Evolutionary conservation across 2,113 vertebrate species (phyloP), one percentile per base, ranked within the genome.

Genomic region (Melierax canorus): DNA sequence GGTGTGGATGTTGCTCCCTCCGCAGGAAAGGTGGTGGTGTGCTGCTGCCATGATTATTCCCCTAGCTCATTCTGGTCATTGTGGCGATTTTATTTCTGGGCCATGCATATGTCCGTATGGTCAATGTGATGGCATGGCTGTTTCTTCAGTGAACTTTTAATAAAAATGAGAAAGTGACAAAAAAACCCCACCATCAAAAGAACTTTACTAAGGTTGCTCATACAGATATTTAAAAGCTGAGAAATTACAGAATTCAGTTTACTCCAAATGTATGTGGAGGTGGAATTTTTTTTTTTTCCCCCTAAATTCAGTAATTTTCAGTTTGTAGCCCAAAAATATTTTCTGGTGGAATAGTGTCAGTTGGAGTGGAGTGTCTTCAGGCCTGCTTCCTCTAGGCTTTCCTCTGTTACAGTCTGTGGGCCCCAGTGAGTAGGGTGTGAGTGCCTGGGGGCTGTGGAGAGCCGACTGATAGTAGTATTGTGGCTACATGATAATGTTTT

Each of bases 61-160:
- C 15, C 24, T 30, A 32, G 17, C n/a, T 67, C 6, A 1, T 53
- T 53, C 41, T 71, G 9, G 18, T 67, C 24, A 3, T n/a, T 67
- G 7, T 21, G 27, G 10, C 0, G 2, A 10, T 4, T 59, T 92
- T 82, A 30, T 91, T 92, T 88, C 38, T 62, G 38, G 26, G 26
- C 15, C 12, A 1, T 18, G 17, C 2, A 1, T 68, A 7, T 50
- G 15, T 43, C 38, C 0, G 0, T 12, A 7, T 19, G 20, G 15
- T 46, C 46, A 32, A 1, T 60, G 5, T 18, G 24, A 29, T 73
- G 50, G 13, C 1, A 0, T 46, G 45, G 27, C 66, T 74, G 3
- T 67, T 89, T 45, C 22, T 86, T 92, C 46, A 34, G 43, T 14
- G 48, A 26, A 64, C 14, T n/a, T 89, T 27, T 43, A 45, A 39